These are phyloP conservation scores for Littorina saxatilis DNA, from an alignment of 1,140 invertebrate species.

Conservation along the genomic window DNA sequence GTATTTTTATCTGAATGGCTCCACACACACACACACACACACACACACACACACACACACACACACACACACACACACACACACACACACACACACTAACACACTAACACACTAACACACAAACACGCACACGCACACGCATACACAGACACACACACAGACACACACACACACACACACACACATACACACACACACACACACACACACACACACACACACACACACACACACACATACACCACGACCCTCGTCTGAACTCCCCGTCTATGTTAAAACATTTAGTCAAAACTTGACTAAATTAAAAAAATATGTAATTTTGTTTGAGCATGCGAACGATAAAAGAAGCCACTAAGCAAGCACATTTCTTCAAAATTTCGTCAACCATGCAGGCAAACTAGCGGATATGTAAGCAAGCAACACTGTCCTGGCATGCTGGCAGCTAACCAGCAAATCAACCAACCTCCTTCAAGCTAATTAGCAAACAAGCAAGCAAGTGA, in stretches of 20 bases:
- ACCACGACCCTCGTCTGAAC: too few relatives aligned
- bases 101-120: not conserved
- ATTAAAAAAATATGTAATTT: too few relatives aligned
- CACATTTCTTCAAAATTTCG: not conserved
- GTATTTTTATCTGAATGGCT: too few relatives aligned
- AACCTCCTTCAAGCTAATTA: too few relatives aligned
- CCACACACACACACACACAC: conserved; percentile 4
- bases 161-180: not conserved
- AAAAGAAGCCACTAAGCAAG: too few relatives aligned
- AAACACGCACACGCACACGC: not conserved
- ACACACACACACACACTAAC: not conserved
- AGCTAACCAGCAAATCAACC: too few relatives aligned
- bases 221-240: conserved; percentile 25
- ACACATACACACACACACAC: not conserved
- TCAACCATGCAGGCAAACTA: not conserved
- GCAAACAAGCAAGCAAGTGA: too few relatives aligned
- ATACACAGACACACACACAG: not conserved
- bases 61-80: conserved; percentile 2
- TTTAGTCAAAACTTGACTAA: too few relatives aligned
- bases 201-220: conserved; percentile 20
- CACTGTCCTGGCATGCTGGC: not conserved
- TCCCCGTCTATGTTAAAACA: too few relatives aligned
- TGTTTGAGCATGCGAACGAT: not conserved
- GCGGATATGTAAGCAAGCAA: not conserved
- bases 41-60: not conserved